Percentiles rank a stretch among this genome's conserved stretches.
phyloP scores from a whole-genome alignment of 92 coral and sea anemone species.

The Bergia sp. region DNA sequence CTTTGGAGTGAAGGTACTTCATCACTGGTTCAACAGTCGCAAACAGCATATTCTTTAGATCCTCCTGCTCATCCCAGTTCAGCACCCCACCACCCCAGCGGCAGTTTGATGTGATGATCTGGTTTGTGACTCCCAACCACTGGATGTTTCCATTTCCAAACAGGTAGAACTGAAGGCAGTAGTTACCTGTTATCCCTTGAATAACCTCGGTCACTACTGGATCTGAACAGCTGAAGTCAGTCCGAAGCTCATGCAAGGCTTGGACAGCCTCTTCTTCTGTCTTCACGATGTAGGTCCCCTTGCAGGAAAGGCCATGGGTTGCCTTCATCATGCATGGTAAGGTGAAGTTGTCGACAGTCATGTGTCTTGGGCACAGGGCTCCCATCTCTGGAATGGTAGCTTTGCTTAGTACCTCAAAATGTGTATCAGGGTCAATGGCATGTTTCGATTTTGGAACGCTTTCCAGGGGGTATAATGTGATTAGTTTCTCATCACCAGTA shows the following conservation, averaged over 20 bases:
- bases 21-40: conserved; percentile 67
- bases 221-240: conserved; percentile 14
- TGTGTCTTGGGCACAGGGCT: conserved; percentile 72
- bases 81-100: conserved; percentile 67
- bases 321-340: conserved; percentile 81
- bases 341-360: conserved; percentile 45
- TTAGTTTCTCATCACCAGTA: conserved; percentile 63
- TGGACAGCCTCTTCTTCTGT: conserved; percentile 64
- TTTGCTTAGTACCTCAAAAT: conserved; percentile 68
- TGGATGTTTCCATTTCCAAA: conserved; percentile 63
- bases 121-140: conserved; percentile 70
- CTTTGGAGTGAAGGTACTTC: conserved; percentile 66
- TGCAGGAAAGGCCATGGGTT: conserved; percentile 52
- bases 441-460: conserved; percentile 62
- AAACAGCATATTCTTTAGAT: conserved; percentile 55
- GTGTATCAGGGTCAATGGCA: conserved; percentile 68
- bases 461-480: conserved; percentile 71
- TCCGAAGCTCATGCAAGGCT: conserved; percentile 60
- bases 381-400: conserved; percentile 76
- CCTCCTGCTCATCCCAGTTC: conserved; percentile 76
- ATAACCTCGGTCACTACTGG: conserved; percentile 47
- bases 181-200: conserved; percentile 61
- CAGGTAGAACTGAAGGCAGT: conserved; percentile 74
- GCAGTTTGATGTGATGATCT: conserved; percentile 56
- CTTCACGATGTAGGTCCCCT: conserved; percentile 72